Percentiles rank a stretch among this genome's conserved stretches.
Conservation (phyloP, 2,888 invertebrate species). For the Acleris literana region DNA sequence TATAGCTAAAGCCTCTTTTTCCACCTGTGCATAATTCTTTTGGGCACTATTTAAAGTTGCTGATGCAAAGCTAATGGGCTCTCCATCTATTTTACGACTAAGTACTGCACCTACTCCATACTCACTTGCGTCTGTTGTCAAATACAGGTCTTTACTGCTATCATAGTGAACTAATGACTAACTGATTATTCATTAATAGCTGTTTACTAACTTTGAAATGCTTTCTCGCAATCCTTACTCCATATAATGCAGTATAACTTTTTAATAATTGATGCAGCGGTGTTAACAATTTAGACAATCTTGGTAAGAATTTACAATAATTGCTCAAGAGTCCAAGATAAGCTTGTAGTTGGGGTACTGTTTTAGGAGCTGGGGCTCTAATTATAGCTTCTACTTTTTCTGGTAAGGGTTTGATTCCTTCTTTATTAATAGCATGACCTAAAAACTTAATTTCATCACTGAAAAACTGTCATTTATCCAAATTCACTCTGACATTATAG, state of each 20-base stretch:
- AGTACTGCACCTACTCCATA: slow-evolving; percentile 37
- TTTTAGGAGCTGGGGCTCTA: slow-evolving; percentile 16
- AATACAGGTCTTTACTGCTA: slow-evolving; percentile 10
- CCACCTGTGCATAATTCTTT: slow-evolving; percentile 35
- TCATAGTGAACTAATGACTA: slow-evolving; percentile 22
- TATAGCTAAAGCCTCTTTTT: slow-evolving; percentile 36
- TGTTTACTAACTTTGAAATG: not conserved
- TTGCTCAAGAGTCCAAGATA: slow-evolving; percentile 33
- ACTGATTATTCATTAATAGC: slow-evolving; percentile 7
- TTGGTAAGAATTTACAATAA: slow-evolving; percentile 21
- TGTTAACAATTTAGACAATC: slow-evolving; percentile 18
- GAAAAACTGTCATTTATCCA: slow-evolving; percentile 34
- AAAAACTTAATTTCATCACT: slow-evolving; percentile 28
- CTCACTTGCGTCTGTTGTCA: slow-evolving; percentile 37
- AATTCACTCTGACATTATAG: slow-evolving; percentile 29
- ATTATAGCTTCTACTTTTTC: slow-evolving; percentile 33
- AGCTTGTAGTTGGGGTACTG: slow-evolving; percentile 1
- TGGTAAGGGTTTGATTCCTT: slow-evolving; percentile 31
- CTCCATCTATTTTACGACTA: slow-evolving; percentile 31
- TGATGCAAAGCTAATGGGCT: slow-evolving; percentile 34
- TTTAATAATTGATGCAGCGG: slow-evolving; percentile 17
- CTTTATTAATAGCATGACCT: slow-evolving; percentile 28
- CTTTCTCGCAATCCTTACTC: not conserved
- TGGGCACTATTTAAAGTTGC: slow-evolving; percentile 35
- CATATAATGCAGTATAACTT: not conserved